Evolutionary conservation across 2,797 vertebrate species (phyloP).

Genomic region (Manis crassicaudata): DNA sequence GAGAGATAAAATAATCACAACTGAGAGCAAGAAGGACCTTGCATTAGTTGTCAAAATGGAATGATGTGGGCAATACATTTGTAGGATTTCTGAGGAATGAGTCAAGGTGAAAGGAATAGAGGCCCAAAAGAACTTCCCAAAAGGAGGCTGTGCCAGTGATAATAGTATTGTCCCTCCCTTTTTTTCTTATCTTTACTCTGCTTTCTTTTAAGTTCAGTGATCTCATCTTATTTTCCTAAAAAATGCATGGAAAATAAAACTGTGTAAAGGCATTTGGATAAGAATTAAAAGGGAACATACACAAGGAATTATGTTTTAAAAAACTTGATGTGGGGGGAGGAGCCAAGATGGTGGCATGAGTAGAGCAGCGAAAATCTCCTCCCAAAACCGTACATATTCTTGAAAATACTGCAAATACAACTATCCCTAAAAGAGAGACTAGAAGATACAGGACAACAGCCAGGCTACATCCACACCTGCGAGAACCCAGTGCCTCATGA

Average conservation of each 20-base stretch:
- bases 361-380: too few relatives aligned
- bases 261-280: not conserved
- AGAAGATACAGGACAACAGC: too few relatives aligned
- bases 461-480: too few relatives aligned
- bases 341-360: too few relatives aligned
- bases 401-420: too few relatives aligned
- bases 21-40: not conserved
- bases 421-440: too few relatives aligned
- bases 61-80: not conserved
- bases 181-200: not conserved
- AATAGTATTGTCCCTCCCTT: not conserved
- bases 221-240: not conserved
- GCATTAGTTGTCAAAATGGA: not conserved
- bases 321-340: not conserved
- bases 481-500: too few relatives aligned
- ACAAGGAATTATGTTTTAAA: not conserved
- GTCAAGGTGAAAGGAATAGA: not conserved
- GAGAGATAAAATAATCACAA: not conserved
- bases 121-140: not conserved
- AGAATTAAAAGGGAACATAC: slow-evolving; percentile 7
- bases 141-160: not conserved
- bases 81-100: slow-evolving; percentile 21
- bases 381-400: too few relatives aligned
- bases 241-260: not conserved
- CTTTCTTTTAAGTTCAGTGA: not conserved